These are phyloP conservation scores for Polia nebulosa DNA, from an alignment of 2,888 invertebrate species.

Conservation along the genomic window DNA sequence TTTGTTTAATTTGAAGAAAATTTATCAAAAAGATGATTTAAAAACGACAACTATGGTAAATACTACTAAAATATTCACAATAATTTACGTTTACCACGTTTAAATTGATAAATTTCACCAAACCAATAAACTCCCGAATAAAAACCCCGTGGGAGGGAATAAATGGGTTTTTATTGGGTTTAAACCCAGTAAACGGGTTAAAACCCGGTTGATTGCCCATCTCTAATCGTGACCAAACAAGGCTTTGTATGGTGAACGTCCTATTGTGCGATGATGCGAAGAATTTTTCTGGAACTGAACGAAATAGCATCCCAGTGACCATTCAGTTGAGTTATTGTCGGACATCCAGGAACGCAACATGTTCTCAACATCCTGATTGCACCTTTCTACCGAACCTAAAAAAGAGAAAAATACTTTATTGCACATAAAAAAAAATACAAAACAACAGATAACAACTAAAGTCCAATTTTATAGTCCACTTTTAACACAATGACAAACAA, in stretches of 20 bases:
- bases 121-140: no score
- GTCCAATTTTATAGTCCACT: slow-evolving; percentile 35
- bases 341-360: slow-evolving; percentile 68
- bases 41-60: no score
- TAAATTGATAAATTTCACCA: no score
- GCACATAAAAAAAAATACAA: slow-evolving; percentile 27
- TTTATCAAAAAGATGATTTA: no score
- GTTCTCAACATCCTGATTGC: slow-evolving; percentile 71
- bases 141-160: no score
- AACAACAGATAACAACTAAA: slow-evolving; percentile 40
- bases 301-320: slow-evolving; percentile 61
- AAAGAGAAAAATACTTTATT: slow-evolving; percentile 26
- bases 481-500: slow-evolving; percentile 39
- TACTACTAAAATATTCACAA: no score
- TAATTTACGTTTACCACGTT: no score
- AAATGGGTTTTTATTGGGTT: no score
- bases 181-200: no score
- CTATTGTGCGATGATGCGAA: slow-evolving; percentile 62
- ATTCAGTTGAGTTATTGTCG: slow-evolving; percentile 67
- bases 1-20: no score
- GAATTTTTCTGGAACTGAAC: slow-evolving; percentile 55
- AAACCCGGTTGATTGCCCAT: no score
- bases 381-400: slow-evolving; percentile 33
- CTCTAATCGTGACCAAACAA: slow-evolving; percentile 67
- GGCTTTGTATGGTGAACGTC: slow-evolving; percentile 55